A percentile compares a stretch with the other conserved stretches of the same genome.
These are phyloP conservation scores for Ischnus inquisitorius DNA, from an alignment of 2,888 invertebrate species.

Conservation along the genomic window DNA sequence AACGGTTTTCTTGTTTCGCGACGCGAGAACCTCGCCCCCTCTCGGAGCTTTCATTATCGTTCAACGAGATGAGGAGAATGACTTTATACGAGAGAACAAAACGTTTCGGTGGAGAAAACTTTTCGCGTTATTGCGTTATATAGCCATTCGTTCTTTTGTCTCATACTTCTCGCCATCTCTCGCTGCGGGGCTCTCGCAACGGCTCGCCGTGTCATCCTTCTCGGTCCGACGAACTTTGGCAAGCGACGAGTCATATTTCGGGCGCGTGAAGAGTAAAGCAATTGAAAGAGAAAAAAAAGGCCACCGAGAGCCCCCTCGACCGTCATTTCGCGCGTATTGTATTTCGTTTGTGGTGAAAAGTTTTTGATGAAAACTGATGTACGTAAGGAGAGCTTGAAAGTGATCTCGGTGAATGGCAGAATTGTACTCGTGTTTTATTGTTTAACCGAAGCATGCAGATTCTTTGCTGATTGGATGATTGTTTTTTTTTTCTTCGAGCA, in stretches of 20 bases:
- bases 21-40: conserved; percentile 20
- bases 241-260: conserved; percentile 12
- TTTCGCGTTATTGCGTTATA: conserved; percentile 57
- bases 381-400: neutral
- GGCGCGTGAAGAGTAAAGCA: conserved; percentile 13
- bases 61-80: conserved; percentile 57
- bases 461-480: conserved; percentile 5
- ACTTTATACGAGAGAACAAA: conserved; percentile 54
- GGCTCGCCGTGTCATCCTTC: neutral
- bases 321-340: conserved; percentile 2
- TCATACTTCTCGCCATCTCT: conserved; percentile 6
- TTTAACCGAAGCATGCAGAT: conserved; percentile 1
- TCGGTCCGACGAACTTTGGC: neutral
- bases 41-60: conserved; percentile 60
- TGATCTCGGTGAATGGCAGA: neutral
- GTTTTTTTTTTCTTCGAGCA: neutral
- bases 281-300: conserved; percentile 4
- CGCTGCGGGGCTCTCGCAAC: neutral
- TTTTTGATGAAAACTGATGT: conserved; percentile 2
- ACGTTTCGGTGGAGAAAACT: conserved; percentile 56
- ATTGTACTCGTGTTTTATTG: neutral
- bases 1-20: conserved; percentile 35
- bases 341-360: conserved; percentile 14
- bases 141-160: conserved; percentile 28
- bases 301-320: neutral